Evolutionary conservation across 2,888 invertebrate species (phyloP), one percentile per base, ranked within the genome.

Genomic region (Acleris literana): DNA sequence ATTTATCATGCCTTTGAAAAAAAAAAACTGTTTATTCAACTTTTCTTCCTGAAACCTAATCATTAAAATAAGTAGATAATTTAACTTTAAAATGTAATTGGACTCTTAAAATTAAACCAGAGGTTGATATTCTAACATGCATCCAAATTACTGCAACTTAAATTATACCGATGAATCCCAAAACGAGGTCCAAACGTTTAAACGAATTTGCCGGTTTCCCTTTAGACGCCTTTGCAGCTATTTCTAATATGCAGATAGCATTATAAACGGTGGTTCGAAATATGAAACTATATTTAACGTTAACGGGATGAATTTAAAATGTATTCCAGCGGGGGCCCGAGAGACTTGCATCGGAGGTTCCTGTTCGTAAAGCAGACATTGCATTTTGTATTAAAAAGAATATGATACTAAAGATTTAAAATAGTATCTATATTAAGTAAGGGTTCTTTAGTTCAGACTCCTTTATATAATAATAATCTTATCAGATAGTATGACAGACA

Each of bases 161-260:
- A 18, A 20, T 20, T 18, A 20, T 18, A 11, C 18, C 20, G 20
- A 17, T 18, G 11, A 18, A 18, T 48, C 5, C 48, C 4, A 9
- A 5, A 49, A 49, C 22, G n/a, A 11, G 17, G 25, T 13, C 16
- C 5, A 49, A 51, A 56, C 25, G 13, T 54, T 53, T 44, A 53
- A 51, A 44, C 51, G 13, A 58, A 7, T 39, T 54, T 7, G 16
- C 22, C 33, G 3, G 11, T 29, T 11, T 17, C 16, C 52, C 6
- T 55, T 13, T 25, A 22, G 22, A 64, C 39, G 54, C 54, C 54
- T 46, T 17, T 17, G 49, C 51, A 56, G 44, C 29, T 52, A 61
- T 61, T 61, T 56, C 49, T 52, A 60, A 61, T 60, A 65, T 65
- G 55, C 49, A 65, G 56, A 60, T 54, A 49, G 29, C 60, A 46